Conservation (phyloP, 2,888 invertebrate species). For the Cordilura impudica region DNA sequence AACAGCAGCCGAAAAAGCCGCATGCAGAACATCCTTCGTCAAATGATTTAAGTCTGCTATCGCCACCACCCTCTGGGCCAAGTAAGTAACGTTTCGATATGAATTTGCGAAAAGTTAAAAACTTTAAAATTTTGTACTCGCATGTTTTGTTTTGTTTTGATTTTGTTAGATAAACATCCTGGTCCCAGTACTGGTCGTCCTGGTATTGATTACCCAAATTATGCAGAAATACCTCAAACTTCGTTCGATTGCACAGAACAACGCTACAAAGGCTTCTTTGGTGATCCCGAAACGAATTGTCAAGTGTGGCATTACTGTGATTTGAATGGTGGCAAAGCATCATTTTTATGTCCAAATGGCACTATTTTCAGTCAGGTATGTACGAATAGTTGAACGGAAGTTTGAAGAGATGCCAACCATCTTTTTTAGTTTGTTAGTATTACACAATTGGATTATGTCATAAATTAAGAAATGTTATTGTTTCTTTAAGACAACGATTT, state of each 20-base stretch:
- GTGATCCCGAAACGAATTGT: slow-evolving; percentile 91
- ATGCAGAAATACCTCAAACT: slow-evolving; percentile 86
- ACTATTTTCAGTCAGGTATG: slow-evolving; percentile 90
- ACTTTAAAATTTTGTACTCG: neutral
- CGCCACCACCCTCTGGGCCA: slow-evolving; percentile 64
- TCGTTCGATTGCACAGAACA: slow-evolving; percentile 90
- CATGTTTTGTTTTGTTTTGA: neutral
- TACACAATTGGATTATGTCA: neutral
- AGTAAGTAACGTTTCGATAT: slow-evolving; percentile 64
- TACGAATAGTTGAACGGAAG: neutral
- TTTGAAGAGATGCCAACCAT: neutral
- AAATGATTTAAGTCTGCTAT: slow-evolving; percentile 38
- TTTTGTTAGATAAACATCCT: slow-evolving; percentile 78
- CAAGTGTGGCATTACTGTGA: slow-evolving; percentile 97
- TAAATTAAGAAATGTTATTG: too few species aligned
- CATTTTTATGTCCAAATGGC: slow-evolving; percentile 93
- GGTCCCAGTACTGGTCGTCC: slow-evolving; percentile 80
- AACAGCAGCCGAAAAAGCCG: slow-evolving; percentile 30
- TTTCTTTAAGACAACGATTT: too few species aligned
- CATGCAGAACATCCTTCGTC: neutral
- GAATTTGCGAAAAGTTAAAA: neutral
- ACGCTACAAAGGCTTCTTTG: slow-evolving; percentile 93
- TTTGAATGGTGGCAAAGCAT: slow-evolving; percentile 92
- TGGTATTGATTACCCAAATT: slow-evolving; percentile 89
- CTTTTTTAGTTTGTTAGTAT: neutral